A percentile compares a stretch with the other conserved stretches of the same genome.
phyloP scores from a whole-genome alignment of 2,113 vertebrate species.

The Nyctereutes procyonoides region DNA sequence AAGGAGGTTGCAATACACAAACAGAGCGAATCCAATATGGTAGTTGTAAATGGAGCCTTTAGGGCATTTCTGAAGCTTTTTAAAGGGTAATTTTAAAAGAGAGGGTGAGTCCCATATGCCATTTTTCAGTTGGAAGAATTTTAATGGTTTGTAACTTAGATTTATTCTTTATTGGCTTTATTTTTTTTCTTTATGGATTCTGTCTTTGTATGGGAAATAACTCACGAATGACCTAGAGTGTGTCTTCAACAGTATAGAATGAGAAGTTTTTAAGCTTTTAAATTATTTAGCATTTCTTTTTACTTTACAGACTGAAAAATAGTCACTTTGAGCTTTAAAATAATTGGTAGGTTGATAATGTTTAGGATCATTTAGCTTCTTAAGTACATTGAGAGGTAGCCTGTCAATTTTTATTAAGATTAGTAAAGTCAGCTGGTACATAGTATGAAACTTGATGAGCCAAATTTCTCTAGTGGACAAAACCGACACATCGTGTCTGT shows the following conservation, averaged over 20 bases:
- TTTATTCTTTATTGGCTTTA: constrained; percentile 71
- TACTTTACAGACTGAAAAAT: constrained; percentile 60
- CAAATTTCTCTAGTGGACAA: constrained; percentile 43
- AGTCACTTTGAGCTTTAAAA: constrained; percentile 35
- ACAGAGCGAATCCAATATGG: constrained; percentile 49
- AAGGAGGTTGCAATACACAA: background rate
- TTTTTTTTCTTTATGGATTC: constrained; percentile 48
- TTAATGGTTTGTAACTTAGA: constrained; percentile 70
- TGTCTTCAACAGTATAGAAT: constrained; percentile 46
- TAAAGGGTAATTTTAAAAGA: constrained; percentile 72
- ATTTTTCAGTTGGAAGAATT: constrained; percentile 76
- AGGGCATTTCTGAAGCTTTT: constrained; percentile 62
- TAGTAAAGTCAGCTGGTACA: constrained; percentile 57
- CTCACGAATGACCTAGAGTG: constrained; percentile 46
- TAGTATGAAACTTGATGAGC: constrained; percentile 55
- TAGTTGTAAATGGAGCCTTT: constrained; percentile 61
- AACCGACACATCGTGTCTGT: background rate
- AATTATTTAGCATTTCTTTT: constrained; percentile 62
- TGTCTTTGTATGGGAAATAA: constrained; percentile 61
- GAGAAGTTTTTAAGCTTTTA: constrained; percentile 46
- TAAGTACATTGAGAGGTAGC: constrained; percentile 54
- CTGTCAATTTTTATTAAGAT: constrained; percentile 73
- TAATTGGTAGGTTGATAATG: constrained; percentile 59
- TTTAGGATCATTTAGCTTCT: constrained; percentile 65
- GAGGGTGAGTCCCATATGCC: constrained; percentile 58